Percentiles rank a stretch among this genome's conserved stretches.
Evolutionary conservation across 2,797 vertebrate genomes (phyloP).

Genomic region (Enteromius radiatus): DNA sequence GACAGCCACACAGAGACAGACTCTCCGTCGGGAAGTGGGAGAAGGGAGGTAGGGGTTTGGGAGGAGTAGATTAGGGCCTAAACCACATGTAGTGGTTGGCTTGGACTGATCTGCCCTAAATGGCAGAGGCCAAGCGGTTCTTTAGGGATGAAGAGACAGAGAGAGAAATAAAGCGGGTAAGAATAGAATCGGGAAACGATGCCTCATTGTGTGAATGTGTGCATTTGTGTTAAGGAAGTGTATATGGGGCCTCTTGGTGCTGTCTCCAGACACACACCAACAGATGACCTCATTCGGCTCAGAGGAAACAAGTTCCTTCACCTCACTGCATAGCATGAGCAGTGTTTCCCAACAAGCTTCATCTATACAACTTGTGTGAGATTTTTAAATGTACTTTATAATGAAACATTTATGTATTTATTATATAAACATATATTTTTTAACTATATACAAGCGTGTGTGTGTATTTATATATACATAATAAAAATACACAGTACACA

Average conservation of each 20-base stretch:
- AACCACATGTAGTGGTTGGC: slow-evolving; percentile 59
- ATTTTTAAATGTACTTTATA: background rate
- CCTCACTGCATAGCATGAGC: background rate
- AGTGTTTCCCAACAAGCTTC: background rate
- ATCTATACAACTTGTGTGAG: background rate
- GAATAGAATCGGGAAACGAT: slow-evolving; percentile 45
- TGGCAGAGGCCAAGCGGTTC: slow-evolving; percentile 61
- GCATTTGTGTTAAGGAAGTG: background rate
- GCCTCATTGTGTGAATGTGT: slow-evolving; percentile 36
- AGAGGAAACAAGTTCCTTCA: slow-evolving; percentile 13
- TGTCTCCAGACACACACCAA: slow-evolving; percentile 34
- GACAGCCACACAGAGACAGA: slow-evolving; percentile 31
- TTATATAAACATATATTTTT: too few relatives aligned
- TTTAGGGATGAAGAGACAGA: slow-evolving; percentile 13
- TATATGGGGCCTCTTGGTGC: slow-evolving; percentile 17
- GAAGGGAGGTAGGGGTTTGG: slow-evolving; percentile 57
- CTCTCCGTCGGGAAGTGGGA: slow-evolving; percentile 27
- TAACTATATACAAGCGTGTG: too few relatives aligned
- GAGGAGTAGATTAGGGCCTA: slow-evolving; percentile 43
- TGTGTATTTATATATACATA: too few relatives aligned
- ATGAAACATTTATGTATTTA: too few relatives aligned
- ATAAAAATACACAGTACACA: too few relatives aligned
- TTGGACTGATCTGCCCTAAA: slow-evolving; percentile 63
- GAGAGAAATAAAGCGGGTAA: slow-evolving; percentile 25
- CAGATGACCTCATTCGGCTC: slow-evolving; percentile 52